Conservation (phyloP, 2,888 invertebrate species). For the Bimastos eiseni region DNA sequence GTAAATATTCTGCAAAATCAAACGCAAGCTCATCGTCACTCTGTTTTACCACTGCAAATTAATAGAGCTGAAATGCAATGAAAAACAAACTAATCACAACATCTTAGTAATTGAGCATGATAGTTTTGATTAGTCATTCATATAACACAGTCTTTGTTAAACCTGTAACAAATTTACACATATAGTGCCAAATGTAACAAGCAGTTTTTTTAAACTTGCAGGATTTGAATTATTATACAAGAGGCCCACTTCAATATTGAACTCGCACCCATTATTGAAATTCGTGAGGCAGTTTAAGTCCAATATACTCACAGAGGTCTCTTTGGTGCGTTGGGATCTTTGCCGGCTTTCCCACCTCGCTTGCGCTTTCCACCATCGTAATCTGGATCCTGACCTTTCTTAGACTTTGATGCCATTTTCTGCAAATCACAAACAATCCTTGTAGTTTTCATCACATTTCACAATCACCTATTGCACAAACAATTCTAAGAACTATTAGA, state of each 20-base stretch:
- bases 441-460: not conserved
- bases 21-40: not conserved
- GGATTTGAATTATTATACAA: not conserved
- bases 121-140: too few species aligned
- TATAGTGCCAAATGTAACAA: not conserved
- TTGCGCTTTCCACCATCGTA: conserved; percentile 71
- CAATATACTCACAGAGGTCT: conserved; percentile 88
- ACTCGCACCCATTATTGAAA: not conserved
- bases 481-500: not conserved
- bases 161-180: not conserved
- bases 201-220: not conserved
- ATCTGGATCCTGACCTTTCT: conserved; percentile 62
- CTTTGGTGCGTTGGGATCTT: conserved; percentile 99
- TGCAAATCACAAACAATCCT: not conserved
- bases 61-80: not conserved
- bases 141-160: not conserved
- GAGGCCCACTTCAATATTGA: not conserved
- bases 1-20: not conserved
- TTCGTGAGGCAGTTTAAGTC: too few species aligned
- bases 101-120: too few species aligned
- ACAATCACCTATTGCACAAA: not conserved
- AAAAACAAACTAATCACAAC: too few species aligned
- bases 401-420: conserved; percentile 18
- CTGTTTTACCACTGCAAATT: not conserved
- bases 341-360: conserved; percentile 67